Evolutionary conservation across 2,888 invertebrate species (phyloP), one percentile per base, ranked within the genome.

Genomic region (Drosophila macrospina): DNA sequence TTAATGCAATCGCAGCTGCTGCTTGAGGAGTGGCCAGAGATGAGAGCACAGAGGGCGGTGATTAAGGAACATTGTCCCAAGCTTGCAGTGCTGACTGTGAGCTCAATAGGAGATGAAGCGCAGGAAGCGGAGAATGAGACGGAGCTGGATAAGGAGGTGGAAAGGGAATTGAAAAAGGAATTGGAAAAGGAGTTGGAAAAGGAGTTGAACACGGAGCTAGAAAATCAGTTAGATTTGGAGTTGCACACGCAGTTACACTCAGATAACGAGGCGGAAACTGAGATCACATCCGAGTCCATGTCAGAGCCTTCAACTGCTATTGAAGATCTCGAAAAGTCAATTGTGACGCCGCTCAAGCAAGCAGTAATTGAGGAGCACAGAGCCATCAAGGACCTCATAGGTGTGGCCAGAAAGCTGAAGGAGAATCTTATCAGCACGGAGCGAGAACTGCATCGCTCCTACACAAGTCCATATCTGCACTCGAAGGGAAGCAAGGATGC

Each of bases 391-490:
- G 8, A 42, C 1, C 24, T 69, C 8, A n/a, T 73, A 4, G 34
- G 16, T 11, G 44, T 42, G 15, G 39, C 51, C 2, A n/a, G 24
- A 4, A 6, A 20, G 8, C 8, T 61, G 15, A 56, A 76, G 5
- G 10, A 30, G 7, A 15, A 41, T 0, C 26, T 59, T 0, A 30
- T 20, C 8, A 16, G n/a, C 4, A 15, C 16, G 2, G 52, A 56
- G 10, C 36, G 30, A 2, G 59, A 72, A 0, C 10, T 30, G 20
- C 50, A 59, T 2, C 78, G 81, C 7, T 54, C 64, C 0, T 39
- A 34, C 10, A 73, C 78, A 6, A 77, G 63, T 44, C 78, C 78
- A n/a, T 11, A 10, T 5, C 16, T 67, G 7, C 32, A n/a, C 11
- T 6, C 36, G 1, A 30, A 28, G 1, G 7, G 8, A 2, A n/a